Conservation (phyloP, 1,140 invertebrate species). For the Arctopsyche grandis region DNA sequence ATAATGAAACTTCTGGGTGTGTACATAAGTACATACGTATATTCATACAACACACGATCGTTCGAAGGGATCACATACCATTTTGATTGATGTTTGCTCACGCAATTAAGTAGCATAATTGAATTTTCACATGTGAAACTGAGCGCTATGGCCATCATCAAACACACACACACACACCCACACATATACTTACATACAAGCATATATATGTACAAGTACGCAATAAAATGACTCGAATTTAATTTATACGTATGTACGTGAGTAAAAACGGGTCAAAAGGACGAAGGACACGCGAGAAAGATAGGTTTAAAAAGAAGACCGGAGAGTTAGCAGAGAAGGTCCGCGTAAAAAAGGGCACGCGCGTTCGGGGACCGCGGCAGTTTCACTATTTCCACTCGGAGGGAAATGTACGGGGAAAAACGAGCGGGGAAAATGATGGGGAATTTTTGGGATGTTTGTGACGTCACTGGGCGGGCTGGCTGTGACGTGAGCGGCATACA, state of each 20-base stretch:
- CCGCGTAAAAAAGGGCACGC: not conserved
- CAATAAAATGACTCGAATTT: too few species aligned
- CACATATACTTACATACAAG: too few species aligned
- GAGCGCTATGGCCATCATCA: too few species aligned
- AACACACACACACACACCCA: too few species aligned
- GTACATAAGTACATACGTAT: not conserved
- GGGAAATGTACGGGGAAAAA: not conserved
- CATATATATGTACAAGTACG: too few species aligned
- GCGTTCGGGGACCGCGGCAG: not conserved
- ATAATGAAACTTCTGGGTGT: not conserved
- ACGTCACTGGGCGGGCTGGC: constrained; percentile 28
- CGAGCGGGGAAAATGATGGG: not conserved
- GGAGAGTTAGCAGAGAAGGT: too few species aligned
- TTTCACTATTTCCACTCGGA: constrained; percentile 20
- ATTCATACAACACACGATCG: not conserved
- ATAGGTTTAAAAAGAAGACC: too few species aligned
- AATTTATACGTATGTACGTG: too few species aligned
- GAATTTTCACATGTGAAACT: not conserved
- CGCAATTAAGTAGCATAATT: constrained; percentile 15
- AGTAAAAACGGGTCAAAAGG: too few species aligned
- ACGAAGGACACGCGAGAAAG: too few species aligned
- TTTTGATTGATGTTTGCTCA: constrained; percentile 22
- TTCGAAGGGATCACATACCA: not conserved
- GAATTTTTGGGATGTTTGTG: constrained; percentile 37
- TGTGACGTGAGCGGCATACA: constrained; percentile 40